phyloP scores from a whole-genome alignment of 2,797 vertebrate genomes.

The Petrocephalus sullivani region DNA sequence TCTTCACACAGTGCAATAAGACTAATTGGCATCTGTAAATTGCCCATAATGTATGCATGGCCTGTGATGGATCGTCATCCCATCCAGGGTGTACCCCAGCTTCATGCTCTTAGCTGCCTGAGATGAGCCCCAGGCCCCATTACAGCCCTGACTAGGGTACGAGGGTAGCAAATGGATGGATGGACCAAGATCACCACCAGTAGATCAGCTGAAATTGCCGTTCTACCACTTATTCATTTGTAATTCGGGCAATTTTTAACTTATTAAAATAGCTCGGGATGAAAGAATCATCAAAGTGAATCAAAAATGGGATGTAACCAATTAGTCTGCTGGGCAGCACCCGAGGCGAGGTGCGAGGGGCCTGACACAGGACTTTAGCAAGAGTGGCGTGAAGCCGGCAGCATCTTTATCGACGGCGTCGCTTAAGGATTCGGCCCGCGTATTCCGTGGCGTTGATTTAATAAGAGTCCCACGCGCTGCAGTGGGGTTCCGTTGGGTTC shows the following conservation, averaged over 20 bases:
- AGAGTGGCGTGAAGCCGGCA: conserved; percentile 13
- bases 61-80: not conserved
- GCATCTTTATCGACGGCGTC: conserved; percentile 42
- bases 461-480: conserved; percentile 34
- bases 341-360: not conserved
- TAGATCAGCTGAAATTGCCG: not conserved
- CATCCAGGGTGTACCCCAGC: not conserved
- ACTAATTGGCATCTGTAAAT: not conserved
- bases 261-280: not conserved
- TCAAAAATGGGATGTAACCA: not conserved
- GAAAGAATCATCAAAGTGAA: not conserved
- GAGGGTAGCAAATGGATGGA: not conserved
- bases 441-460: conserved; percentile 40
- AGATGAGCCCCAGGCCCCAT: not conserved
- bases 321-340: not conserved
- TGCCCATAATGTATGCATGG: not conserved
- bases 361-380: not conserved
- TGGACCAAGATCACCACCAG: not conserved
- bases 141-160: not conserved
- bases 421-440: conserved; percentile 32
- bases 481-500: not conserved
- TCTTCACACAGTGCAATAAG: not conserved
- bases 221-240: not conserved
- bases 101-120: not conserved
- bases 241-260: not conserved